A percentile compares a stretch with the other conserved stretches of the same genome.
Evolutionary conservation across 2,113 vertebrate genomes (phyloP).

Genomic region (Casuarius casuarius): DNA sequence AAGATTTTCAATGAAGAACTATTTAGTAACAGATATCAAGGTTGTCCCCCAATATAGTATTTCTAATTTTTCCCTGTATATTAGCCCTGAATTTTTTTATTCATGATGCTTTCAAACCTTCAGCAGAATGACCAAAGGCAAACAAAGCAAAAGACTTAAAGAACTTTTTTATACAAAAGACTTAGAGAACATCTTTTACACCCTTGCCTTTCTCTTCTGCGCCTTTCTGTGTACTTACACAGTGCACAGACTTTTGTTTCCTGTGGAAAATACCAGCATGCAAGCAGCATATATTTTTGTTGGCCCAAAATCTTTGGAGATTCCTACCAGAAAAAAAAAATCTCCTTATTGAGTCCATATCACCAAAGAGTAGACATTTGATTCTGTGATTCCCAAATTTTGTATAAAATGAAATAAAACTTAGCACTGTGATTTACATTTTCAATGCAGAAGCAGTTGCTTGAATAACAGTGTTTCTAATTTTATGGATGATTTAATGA

Average conservation of each 20-base stretch:
- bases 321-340: neutral
- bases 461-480: neutral
- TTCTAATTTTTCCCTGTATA: neutral
- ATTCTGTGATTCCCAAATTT: neutral
- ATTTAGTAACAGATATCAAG: neutral
- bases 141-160: neutral
- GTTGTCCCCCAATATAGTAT: neutral
- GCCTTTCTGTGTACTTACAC: neutral
- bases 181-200: neutral
- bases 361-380: neutral
- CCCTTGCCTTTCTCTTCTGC: neutral
- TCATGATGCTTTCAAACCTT: neutral
- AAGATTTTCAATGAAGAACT: neutral
- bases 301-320: neutral
- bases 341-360: neutral
- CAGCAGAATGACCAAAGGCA: neutral
- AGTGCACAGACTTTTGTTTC: neutral
- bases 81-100: neutral
- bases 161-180: neutral
- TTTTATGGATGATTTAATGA: neutral
- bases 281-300: neutral
- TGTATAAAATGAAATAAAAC: neutral
- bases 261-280: neutral
- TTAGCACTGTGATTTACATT: neutral
- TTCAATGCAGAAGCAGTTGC: neutral